These are phyloP conservation scores for Laodelphax striatellus DNA, from an alignment of 1,140 invertebrate genomes.

Conservation along the genomic window DNA sequence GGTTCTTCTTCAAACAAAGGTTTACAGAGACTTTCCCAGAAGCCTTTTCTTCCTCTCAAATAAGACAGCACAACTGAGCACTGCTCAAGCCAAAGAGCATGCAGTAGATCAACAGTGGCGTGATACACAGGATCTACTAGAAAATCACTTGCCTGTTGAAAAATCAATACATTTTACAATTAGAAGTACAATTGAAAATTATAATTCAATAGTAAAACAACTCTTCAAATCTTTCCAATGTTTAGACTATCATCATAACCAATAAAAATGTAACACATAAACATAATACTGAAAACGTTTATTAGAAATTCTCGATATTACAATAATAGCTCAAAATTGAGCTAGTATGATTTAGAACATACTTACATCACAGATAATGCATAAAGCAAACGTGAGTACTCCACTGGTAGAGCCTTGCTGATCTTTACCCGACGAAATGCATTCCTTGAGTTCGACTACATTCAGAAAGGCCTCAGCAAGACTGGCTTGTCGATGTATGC, in stretches of 20 bases:
- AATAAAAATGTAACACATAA: no score
- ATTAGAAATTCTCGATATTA: no score
- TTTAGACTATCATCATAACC: no score
- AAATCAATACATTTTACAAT: neutral
- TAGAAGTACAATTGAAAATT: no score
- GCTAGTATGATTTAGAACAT: no score
- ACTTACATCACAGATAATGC: neutral
- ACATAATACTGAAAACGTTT: no score
- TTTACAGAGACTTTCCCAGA: slow-evolving; percentile 6
- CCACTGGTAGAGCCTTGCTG: neutral
- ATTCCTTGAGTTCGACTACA: slow-evolving; percentile 9
- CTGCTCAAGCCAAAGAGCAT: slow-evolving; percentile 5
- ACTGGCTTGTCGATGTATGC: slow-evolving; percentile 9
- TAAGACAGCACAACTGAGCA: slow-evolving; percentile 8
- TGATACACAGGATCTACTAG: neutral
- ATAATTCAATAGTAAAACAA: no score
- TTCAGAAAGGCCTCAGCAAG: slow-evolving; percentile 11
- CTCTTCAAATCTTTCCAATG: no score
- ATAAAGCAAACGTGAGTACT: neutral
- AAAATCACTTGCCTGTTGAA: neutral
- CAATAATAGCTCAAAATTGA: no score
- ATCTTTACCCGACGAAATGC: slow-evolving; percentile 1
- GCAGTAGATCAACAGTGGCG: slow-evolving; percentile 4
- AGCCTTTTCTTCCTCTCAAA: neutral
- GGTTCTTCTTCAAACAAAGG: slow-evolving; percentile 3